These are phyloP conservation scores for Gymnocypris eckloni DNA, from an alignment of 2,797 vertebrate species.

Conservation along the genomic window DNA sequence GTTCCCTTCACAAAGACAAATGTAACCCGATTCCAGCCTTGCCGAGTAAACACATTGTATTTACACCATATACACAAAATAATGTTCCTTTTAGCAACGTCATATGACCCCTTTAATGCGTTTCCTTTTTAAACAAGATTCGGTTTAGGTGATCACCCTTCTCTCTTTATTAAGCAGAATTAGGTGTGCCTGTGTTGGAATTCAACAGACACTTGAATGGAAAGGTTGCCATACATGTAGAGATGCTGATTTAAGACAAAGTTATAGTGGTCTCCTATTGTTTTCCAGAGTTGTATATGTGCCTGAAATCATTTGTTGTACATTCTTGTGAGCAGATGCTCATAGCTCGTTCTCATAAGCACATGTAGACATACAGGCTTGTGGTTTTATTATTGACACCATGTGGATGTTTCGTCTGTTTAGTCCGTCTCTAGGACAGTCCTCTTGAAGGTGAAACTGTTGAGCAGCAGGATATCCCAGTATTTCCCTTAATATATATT, in stretches of 20 bases:
- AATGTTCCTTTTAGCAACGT: no score
- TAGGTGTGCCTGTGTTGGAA: no score
- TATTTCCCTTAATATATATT: slow-evolving; percentile 24
- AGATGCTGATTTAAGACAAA: background rate
- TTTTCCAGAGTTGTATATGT: background rate
- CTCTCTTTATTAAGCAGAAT: no score
- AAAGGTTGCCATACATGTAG: background rate
- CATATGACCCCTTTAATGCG: no score
- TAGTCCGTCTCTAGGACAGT: background rate
- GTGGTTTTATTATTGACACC: background rate
- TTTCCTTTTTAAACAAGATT: no score
- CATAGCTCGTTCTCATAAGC: background rate
- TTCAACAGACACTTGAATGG: background rate
- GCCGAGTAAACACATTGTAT: no score
- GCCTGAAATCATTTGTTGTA: background rate
- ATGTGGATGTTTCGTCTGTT: background rate
- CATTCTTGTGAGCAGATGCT: background rate
- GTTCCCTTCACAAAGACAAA: background rate
- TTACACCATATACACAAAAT: no score
- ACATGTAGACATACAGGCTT: background rate
- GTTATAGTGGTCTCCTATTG: background rate
- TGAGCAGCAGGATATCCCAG: background rate
- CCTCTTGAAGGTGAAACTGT: background rate
- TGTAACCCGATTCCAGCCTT: background rate
- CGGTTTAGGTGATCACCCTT: no score